These are phyloP conservation scores for Cyphomyrmex costatus DNA, from an alignment of 1,140 invertebrate genomes.

Conservation along the genomic window DNA sequence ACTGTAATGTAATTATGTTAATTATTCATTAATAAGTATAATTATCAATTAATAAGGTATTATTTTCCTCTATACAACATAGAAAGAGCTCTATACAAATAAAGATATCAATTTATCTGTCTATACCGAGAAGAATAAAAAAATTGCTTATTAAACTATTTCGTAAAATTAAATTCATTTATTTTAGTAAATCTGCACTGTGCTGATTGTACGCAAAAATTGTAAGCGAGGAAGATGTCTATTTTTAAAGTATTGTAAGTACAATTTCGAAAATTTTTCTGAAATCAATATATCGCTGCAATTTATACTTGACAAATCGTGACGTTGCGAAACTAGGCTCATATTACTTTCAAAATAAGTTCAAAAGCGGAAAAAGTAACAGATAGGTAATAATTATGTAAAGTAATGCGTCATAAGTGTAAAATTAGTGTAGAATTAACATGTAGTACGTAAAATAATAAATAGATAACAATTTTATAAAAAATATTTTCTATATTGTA, in stretches of 20 bases:
- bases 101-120: no score
- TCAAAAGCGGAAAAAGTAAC: neutral
- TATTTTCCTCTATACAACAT: no score
- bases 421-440: neutral
- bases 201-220: neutral
- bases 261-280: neutral
- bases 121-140: neutral
- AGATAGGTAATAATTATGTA: neutral
- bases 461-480: neutral
- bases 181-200: neutral
- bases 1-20: no score
- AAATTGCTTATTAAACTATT: neutral
- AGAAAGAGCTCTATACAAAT: no score
- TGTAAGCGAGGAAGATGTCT: neutral
- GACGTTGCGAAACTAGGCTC: neutral
- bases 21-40: no score
- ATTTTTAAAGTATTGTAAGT: constrained; percentile 16
- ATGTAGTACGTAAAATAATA: neutral
- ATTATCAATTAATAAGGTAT: no score
- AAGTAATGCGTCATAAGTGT: neutral
- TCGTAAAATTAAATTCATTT: neutral
- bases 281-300: neutral
- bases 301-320: constrained; percentile 18
- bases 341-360: constrained; percentile 11
- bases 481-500: neutral